Evolutionary conservation across 1,140 invertebrate genomes (phyloP), one percentile per base, ranked within the genome.

Genomic region (Sitobion miscanthi): DNA sequence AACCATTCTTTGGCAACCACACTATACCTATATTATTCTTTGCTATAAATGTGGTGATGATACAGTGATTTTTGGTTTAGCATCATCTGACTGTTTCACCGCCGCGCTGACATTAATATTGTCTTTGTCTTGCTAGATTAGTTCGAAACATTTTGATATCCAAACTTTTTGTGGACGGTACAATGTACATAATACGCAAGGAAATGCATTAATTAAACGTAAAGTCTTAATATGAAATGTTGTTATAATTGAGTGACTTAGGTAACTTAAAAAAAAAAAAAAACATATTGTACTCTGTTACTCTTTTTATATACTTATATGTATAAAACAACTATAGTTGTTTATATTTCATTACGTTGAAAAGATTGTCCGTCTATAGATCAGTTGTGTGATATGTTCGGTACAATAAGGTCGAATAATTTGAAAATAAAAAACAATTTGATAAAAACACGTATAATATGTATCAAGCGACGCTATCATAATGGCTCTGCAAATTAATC

Each of bases 391-490:
- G 88, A 90, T 90, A 62, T 25, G 54, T 45, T 69, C 54, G 89
- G 89, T 90, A 90, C 89, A 90, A 69, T 69, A 69, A 90, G 89
- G 89, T 90, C 89, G 89, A 69, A 62, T 90, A 42, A 90, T 90
- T 90, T 90, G 89, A 77, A 77, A 77, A 77, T 62, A 90, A 25
- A 90, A 90, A 90, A 90, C 89, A 90, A 90, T 90, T 90, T 69
- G 54, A 90, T 90, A 62, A 90, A 62, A 90, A 90, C 35, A 62
- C n/a, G 42, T 20, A 49, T 69, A 42, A 69, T 69, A 62, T 88
- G 35, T 57, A 69, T 47, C 20, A 11, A 57, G 52, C 21, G 52
- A 54, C 42, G 54, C 30, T 90, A 90, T 90, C 89, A 38, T 38
- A 62, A 90, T 45, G 8, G 25, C 38, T 90, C 35, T 30, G 89